These are phyloP conservation scores for Grammomys dolichurus DNA, from an alignment of 2,113 vertebrate genomes.

Conservation along the genomic window DNA sequence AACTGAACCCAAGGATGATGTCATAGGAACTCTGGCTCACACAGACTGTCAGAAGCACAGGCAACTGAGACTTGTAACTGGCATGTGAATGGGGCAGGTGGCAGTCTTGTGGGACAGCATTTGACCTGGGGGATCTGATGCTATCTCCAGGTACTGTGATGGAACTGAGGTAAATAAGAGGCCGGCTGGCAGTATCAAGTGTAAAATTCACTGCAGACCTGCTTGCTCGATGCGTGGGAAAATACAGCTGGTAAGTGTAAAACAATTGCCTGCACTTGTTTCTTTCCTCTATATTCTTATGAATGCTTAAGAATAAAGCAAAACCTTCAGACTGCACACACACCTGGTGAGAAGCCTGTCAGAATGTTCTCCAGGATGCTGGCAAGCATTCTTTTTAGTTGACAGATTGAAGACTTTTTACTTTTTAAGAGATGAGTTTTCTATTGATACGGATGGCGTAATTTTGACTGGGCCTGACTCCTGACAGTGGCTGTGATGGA, in stretches of 20 bases:
- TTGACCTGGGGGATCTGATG: neutral
- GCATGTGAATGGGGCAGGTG: neutral
- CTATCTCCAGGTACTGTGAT: neutral
- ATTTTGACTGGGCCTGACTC: slow-evolving; percentile 18
- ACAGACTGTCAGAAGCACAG: neutral
- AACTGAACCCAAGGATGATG: neutral
- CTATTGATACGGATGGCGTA: neutral
- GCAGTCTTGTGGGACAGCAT: neutral
- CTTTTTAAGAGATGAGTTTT: slow-evolving; percentile 36
- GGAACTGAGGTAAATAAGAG: neutral
- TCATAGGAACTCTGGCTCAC: neutral
- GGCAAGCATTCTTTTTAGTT: slow-evolving; percentile 2
- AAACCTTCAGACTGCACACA: neutral
- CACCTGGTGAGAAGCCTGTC: neutral
- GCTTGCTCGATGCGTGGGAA: neutral
- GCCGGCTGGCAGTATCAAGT: neutral
- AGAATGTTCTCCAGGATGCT: neutral
- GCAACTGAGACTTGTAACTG: neutral
- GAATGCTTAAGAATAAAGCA: slow-evolving; percentile 14
- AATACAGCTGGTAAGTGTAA: neutral
- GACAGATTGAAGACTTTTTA: neutral
- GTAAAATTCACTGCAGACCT: neutral
- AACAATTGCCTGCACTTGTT: neutral
- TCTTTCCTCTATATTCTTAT: neutral
- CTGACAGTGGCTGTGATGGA: neutral